Evolutionary conservation across 2,888 invertebrate species (phyloP).

Genomic region (Cerceris ruficornis): DNA sequence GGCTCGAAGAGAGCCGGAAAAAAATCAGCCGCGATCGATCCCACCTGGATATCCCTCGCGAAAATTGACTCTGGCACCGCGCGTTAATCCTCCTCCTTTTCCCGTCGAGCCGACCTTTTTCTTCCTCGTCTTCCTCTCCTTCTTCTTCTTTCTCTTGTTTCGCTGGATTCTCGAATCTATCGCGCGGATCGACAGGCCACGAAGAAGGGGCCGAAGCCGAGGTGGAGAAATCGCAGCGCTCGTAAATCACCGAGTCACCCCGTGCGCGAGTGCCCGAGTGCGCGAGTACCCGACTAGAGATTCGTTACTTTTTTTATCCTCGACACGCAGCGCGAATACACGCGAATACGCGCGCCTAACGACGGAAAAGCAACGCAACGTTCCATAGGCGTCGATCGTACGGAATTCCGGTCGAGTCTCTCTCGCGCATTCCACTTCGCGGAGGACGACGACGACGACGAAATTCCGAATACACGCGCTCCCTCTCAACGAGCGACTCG

Average conservation of each 20-base stretch:
- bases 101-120: conserved; percentile 25
- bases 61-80: conserved; percentile 54
- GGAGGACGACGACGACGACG: too few relatives aligned
- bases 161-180: conserved; percentile 59
- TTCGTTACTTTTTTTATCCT: conserved; percentile 3
- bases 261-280: conserved; percentile 42
- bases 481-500: too few relatives aligned
- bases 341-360: conserved; percentile 17
- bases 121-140: background rate
- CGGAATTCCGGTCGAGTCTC: background rate
- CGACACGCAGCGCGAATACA: background rate
- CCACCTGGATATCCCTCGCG: conserved; percentile 14
- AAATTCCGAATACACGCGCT: too few relatives aligned
- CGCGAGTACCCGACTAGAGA: conserved; percentile 16
- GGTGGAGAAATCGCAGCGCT: conserved; percentile 56
- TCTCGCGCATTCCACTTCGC: background rate
- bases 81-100: conserved; percentile 53
- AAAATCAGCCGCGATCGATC: background rate
- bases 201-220: conserved; percentile 38
- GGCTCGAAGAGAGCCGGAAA: background rate
- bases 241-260: conserved; percentile 65
- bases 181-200: conserved; percentile 56
- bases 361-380: conserved; percentile 1
- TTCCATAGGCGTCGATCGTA: background rate
- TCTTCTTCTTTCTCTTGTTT: background rate